These are phyloP conservation scores for Aldrovandia affinis DNA, from an alignment of 2,797 vertebrate genomes.

Conservation along the genomic window DNA sequence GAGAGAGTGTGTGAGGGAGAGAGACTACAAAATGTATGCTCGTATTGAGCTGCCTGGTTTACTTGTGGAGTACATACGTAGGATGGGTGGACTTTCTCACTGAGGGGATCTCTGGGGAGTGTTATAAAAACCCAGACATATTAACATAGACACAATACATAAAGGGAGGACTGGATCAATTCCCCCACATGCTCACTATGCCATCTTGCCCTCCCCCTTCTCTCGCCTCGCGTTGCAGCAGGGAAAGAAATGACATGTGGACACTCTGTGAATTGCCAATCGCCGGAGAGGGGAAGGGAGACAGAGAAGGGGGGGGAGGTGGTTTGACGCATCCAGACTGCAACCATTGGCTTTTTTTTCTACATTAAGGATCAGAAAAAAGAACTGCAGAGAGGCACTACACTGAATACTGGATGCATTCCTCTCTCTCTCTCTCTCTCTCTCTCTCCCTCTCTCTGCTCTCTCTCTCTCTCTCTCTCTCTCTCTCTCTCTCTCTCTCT, in stretches of 20 bases:
- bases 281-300: conserved; percentile 43
- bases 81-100: background rate
- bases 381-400: conserved; percentile 90
- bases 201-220: conserved; percentile 45
- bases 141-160: conserved; percentile 59
- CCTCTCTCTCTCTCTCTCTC: conserved; percentile 48
- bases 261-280: conserved; percentile 72
- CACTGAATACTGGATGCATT: conserved; percentile 89
- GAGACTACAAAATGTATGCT: conserved; percentile 5
- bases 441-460: conserved; percentile 35
- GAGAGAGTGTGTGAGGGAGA: conserved; percentile 25
- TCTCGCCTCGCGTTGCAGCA: conserved; percentile 60
- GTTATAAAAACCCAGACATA: conserved; percentile 42
- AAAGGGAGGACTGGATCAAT: conserved; percentile 55
- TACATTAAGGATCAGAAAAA: conserved; percentile 76
- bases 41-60: conserved; percentile 50
- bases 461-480: conserved; percentile 53
- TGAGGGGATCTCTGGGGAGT: conserved; percentile 37
- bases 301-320: conserved; percentile 43
- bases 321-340: conserved; percentile 76
- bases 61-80: background rate
- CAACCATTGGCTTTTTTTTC: conserved; percentile 73
- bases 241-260: conserved; percentile 70
- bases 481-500: conserved; percentile 35
- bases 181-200: conserved; percentile 38